Base-by-base conservation (phyloP, 2,797 vertebrate genomes). In the Mallotus villosus region DNA sequence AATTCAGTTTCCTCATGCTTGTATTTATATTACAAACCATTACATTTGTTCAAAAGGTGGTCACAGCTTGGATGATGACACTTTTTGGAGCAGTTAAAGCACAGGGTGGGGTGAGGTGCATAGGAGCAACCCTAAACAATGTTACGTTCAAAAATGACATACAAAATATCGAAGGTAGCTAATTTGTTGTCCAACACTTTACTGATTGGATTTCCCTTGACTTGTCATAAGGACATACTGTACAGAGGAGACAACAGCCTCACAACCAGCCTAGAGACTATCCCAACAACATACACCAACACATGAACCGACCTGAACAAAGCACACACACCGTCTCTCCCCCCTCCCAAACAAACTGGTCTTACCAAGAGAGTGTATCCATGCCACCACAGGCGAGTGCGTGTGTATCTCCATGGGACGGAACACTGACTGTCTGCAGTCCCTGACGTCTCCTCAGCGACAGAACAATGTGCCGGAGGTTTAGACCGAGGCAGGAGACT, bases 311-410 rank as follows among this genome's bases (percentile, higher is more conserved):
- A 53, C 51, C 51, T 19, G 51, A 53, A 22, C 12, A 24, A 27
- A 14, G 58, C 22, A 61, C 16, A 25, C 61, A 63, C 29, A 63
- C 25, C 34, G 24, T 29, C 60, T 29, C 25, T 14, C 59, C 14
- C 59, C 2, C 59, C 8, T n/a, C 59, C 24, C 59, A 5, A 8
- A 25, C 4, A 27, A 12, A 62, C 51, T 0, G 17, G 37, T 7
- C 90, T 90, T 88, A 92, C 90, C 90, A 65, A 91, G 87, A 0
- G 87, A 88, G 67, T 82, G 89, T 65, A 91, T 76, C 91, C 90
- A 90, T 59, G 77, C 88, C 75, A 89, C 71, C 68, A 85, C 87
- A 29, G 90, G 88, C 0, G 88, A 89, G n/a, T 76, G 80, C 11
- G 90, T 63, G 19, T 58, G 32, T 58, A 63, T 5, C 53, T 46